Conservation (phyloP, 2,797 vertebrate genomes). For the Mionectes olivaceus region DNA sequence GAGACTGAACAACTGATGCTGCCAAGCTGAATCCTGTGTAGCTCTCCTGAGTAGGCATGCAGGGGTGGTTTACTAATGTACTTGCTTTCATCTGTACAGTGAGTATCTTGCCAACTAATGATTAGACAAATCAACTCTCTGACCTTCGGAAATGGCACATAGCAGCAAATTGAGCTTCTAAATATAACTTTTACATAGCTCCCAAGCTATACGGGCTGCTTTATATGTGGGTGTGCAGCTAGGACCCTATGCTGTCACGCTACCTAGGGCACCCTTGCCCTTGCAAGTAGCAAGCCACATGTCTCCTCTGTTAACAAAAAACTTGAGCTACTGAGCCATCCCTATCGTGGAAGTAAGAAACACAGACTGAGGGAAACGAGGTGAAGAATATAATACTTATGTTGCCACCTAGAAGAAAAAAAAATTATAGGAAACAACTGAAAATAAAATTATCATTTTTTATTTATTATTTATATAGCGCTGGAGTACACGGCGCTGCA, state of each 20-base stretch:
- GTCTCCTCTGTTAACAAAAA: neutral
- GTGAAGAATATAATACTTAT: neutral
- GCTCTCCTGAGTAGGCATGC: neutral
- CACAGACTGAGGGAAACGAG: neutral
- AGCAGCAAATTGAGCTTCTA: conserved; percentile 27
- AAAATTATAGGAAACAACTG: neutral
- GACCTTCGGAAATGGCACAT: conserved; percentile 32
- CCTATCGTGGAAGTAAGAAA: neutral
- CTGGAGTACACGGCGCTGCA: conserved; percentile 65
- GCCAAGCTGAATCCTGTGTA: neutral
- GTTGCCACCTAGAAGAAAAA: neutral
- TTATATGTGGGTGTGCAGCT: neutral
- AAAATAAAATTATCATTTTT: conserved; percentile 29
- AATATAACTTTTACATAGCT: neutral
- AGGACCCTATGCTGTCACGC: neutral
- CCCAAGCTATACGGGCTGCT: neutral
- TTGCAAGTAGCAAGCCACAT: neutral
- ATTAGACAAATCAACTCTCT: conserved; percentile 41
- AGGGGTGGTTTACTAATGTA: conserved; percentile 13
- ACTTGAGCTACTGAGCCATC: conserved; percentile 21
- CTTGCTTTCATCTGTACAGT: neutral
- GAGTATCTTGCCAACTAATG: conserved; percentile 34
- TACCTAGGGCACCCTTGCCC: neutral
- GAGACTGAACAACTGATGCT: neutral
- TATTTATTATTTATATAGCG: conserved; percentile 70